A percentile compares a stretch with the other conserved stretches of the same genome.
phyloP scores from a whole-genome alignment of 2,888 invertebrate species.

The Drepana falcataria region DNA sequence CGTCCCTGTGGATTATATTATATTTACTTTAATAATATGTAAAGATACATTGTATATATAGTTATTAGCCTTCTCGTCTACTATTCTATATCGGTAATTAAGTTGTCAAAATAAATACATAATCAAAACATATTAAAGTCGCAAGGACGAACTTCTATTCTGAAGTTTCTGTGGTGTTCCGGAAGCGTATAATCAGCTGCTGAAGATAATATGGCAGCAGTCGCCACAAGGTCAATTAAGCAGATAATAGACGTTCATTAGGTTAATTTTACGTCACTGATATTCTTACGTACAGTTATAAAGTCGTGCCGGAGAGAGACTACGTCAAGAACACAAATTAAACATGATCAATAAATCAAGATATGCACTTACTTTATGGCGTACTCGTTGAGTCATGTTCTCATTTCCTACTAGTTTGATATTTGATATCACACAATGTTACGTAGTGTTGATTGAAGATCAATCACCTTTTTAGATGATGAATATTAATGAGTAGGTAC shows the following conservation, averaged over 20 bases:
- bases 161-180: neutral
- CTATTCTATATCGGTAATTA: too few species aligned
- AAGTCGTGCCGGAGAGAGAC: neutral
- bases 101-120: too few species aligned
- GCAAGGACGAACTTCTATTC: neutral
- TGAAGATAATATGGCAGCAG: neutral
- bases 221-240: neutral
- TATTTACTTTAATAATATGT: too few species aligned
- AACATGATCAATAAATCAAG: neutral
- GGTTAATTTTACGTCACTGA: neutral
- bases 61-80: too few species aligned
- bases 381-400: constrained; percentile 1
- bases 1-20: too few species aligned
- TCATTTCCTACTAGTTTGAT: neutral
- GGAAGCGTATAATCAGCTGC: neutral
- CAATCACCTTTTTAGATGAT: neutral
- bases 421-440: neutral
- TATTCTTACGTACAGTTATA: neutral
- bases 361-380: neutral
- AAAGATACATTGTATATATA: too few species aligned
- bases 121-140: neutral
- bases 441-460: neutral
- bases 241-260: constrained; percentile 2
- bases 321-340: neutral
- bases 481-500: neutral